These are phyloP conservation scores for Plectrocnemia conspersa DNA, from an alignment of 1,140 invertebrate genomes.

Conservation along the genomic window DNA sequence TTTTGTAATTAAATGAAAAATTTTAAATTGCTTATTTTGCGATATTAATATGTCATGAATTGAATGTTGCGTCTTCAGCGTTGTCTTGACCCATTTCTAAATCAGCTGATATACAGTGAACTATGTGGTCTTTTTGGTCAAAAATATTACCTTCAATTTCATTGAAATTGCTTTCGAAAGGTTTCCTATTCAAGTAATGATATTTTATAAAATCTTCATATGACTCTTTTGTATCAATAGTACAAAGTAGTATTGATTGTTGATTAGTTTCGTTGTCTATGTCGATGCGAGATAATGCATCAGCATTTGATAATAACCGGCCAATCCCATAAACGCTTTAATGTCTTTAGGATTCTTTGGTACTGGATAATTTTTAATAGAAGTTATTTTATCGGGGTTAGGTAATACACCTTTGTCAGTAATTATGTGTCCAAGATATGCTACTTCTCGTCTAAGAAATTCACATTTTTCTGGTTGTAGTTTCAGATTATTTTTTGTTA, in stretches of 20 bases:
- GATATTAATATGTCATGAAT: not conserved
- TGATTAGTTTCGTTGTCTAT: slow-evolving; percentile 37
- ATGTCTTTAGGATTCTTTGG: not conserved
- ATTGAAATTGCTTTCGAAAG: not conserved
- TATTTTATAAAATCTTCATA: slow-evolving; percentile 10
- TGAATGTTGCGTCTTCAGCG: slow-evolving; percentile 5
- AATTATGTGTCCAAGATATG: slow-evolving; percentile 40
- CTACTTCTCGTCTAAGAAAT: slow-evolving; percentile 37
- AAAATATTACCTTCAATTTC: slow-evolving; percentile 18
- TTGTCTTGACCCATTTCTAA: slow-evolving; percentile 5
- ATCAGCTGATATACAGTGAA: not conserved
- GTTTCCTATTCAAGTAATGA: not conserved
- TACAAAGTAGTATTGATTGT: too few relatives aligned
- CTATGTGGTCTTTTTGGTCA: slow-evolving; percentile 12
- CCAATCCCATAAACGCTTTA: not conserved
- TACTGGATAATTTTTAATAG: slow-evolving; percentile 31
- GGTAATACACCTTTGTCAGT: slow-evolving; percentile 37
- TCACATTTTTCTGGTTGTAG: slow-evolving; percentile 44
- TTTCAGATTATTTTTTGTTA: slow-evolving; percentile 42
- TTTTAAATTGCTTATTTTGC: slow-evolving; percentile 9
- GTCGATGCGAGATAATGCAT: slow-evolving; percentile 38
- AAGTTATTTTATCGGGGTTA: slow-evolving; percentile 38
- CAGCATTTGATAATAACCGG: slow-evolving; percentile 35
- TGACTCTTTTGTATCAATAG: too few relatives aligned
- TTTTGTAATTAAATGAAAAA: slow-evolving; percentile 28